Percentiles rank a stretch among this genome's conserved stretches.
phyloP scores from a whole-genome alignment of 1,140 invertebrate genomes.

The Potamilus streckersoni region DNA sequence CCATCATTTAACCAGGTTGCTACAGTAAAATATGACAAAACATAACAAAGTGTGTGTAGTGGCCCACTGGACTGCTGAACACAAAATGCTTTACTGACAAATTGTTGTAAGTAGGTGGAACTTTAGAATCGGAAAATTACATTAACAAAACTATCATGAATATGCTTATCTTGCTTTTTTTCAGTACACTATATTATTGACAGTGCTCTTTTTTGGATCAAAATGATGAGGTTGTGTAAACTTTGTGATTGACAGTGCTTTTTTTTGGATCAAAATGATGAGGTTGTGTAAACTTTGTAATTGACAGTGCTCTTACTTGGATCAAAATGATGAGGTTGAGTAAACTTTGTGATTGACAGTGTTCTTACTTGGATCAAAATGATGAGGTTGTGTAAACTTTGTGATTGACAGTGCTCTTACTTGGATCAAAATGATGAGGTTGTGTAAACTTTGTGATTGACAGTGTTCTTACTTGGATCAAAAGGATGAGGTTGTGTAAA shows the following conservation, averaged over 20 bases:
- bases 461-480: conserved; percentile 72
- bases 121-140: no score
- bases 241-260: neutral
- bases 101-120: no score
- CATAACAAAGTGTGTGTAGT: no score
- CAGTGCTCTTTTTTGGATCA: conserved; percentile 71
- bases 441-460: neutral
- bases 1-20: no score
- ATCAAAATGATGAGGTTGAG: conserved; percentile 80
- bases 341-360: neutral
- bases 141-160: neutral
- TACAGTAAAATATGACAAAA: no score
- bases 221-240: conserved; percentile 78
- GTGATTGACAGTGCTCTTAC: conserved; percentile 43
- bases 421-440: conserved; percentile 84
- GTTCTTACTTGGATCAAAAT: conserved; percentile 75
- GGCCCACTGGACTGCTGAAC: no score
- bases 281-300: conserved; percentile 65
- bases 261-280: conserved; percentile 81
- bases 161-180: neutral
- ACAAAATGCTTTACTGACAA: no score
- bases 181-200: neutral
- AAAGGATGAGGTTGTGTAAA: conserved; percentile 78
- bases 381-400: conserved; percentile 75
- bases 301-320: conserved; percentile 68